phyloP scores from a whole-genome alignment of 1,140 invertebrate species.

The Dryas iulia region DNA sequence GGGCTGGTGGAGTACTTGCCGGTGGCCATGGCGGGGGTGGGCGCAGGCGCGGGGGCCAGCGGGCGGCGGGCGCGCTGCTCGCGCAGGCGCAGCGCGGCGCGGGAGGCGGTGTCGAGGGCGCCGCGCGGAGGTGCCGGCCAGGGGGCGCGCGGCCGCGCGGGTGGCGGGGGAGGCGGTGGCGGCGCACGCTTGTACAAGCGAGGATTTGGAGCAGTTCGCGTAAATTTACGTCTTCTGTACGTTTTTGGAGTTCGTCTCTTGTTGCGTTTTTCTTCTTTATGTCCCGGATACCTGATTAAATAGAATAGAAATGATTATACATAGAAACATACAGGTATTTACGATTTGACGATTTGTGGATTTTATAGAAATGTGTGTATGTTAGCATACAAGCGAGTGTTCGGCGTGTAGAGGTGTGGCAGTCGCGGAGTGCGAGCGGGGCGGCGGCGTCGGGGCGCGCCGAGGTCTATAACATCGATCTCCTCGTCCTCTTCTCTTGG shows the following conservation, averaged over 20 bases:
- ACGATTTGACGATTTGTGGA: not conserved
- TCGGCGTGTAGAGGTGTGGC: conserved; percentile 43
- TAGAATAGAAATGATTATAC: not conserved
- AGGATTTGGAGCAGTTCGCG: conserved; percentile 44
- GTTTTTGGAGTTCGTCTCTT: not conserved
- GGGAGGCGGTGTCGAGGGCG: conserved; percentile 41
- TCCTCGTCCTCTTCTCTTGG: conserved; percentile 4
- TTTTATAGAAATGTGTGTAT: too few species aligned
- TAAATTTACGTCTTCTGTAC: conserved; percentile 30
- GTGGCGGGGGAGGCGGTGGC: conserved; percentile 14
- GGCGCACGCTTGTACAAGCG: conserved; percentile 47
- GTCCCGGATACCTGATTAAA: not conserved
- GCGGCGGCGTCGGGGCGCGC: conserved; percentile 39
- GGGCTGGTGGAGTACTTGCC: conserved; percentile 61
- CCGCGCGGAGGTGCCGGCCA: conserved; percentile 37
- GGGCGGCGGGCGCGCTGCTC: conserved; percentile 51
- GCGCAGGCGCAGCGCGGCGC: conserved; percentile 38
- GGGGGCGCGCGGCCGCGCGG: conserved; percentile 16
- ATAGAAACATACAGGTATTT: not conserved
- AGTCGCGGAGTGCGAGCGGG: conserved; percentile 13
- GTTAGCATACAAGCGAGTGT: conserved; percentile 45
- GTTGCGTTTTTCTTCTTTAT: not conserved
- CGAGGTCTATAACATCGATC: conserved; percentile 53
- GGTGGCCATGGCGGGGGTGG: conserved; percentile 58
- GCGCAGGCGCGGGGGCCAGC: conserved; percentile 71